A percentile compares a stretch with the other conserved stretches of the same genome.
Evolutionary conservation across 2,888 invertebrate species (phyloP).

Genomic region (Eupithecia subfuscata): DNA sequence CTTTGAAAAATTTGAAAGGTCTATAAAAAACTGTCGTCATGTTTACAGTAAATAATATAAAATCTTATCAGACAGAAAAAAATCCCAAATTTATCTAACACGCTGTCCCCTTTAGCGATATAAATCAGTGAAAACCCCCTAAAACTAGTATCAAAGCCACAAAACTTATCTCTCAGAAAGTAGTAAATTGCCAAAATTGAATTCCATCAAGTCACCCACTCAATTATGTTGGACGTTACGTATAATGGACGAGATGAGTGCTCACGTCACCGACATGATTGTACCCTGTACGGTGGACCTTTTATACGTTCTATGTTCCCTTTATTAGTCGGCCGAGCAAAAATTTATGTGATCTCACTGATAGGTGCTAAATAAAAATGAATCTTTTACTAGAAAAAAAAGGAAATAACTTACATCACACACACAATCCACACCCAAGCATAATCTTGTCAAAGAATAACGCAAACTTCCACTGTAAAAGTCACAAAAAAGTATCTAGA

Average conservation of each 20-base stretch:
- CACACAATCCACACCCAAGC: neutral
- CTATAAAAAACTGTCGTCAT: neutral
- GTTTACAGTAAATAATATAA: neutral
- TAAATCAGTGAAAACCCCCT: conserved; percentile 23
- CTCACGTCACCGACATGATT: conserved; percentile 44
- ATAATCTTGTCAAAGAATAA: neutral
- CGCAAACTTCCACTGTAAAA: neutral
- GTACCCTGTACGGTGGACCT: conserved; percentile 40
- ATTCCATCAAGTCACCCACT: conserved; percentile 47
- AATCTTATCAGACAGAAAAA: neutral
- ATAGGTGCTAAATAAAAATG: conserved; percentile 20
- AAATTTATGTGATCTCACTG: conserved; percentile 31
- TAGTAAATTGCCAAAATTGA: conserved; percentile 47
- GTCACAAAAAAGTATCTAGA: neutral
- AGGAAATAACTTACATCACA: neutral
- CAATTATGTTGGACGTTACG: conserved; percentile 48
- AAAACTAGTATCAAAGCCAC: conserved; percentile 40
- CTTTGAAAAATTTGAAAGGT: neutral
- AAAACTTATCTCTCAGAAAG: conserved; percentile 45
- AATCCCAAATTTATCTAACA: neutral
- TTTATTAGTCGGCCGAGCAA: conserved; percentile 35
- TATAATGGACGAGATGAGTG: conserved; percentile 49
- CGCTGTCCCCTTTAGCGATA: neutral
- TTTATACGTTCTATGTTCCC: conserved; percentile 36
- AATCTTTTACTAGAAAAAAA: neutral